Evolutionary conservation across 1,140 invertebrate genomes (phyloP), one percentile per base, ranked within the genome.

Genomic region (Drosophila mauritiana): DNA sequence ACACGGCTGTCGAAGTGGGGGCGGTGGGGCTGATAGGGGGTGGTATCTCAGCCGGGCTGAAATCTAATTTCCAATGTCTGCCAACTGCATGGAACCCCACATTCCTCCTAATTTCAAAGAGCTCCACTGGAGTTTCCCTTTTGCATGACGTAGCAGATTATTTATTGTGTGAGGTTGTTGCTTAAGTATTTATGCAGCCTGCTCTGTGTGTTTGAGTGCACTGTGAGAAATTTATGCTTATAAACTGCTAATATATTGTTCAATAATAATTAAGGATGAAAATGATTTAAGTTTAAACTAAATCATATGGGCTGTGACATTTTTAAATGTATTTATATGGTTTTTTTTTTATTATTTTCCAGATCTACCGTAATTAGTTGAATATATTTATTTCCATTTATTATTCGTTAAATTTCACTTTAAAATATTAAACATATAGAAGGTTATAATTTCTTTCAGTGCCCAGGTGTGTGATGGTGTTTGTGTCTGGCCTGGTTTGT

Each of bases 161-260:
- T 86, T 88, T 86, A 86, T 86, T 86, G 83, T 86, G 82, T 72
- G 79, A 89, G 84, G 75, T 83, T 88, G 84, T 77, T 76, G 77
- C 65, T 72, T 69, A 63, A 70, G 56, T 70, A 70, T 78, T 78
- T 78, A 78, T 78, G 49, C 46, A 63, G 73, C 56, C 81, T 37
- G 37, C 8, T 25, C 40, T 39, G 22, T 53, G 68, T 69, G 43
- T 68, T 46, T 72, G 59, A 58, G 59, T 55, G 52, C 64, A 65
- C 37, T 0, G n/a, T 8, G 17, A 42, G 4, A 45, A 48, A 27
- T 48, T 1, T 11, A 20, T 45, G 1, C 40, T 7, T 15, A 2
- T 0, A 3, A 17, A 8, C 15, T 4, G 39, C n/a, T 15, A 2
- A 15, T 40, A 3, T 13, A 39, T 6, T 12, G 4, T n/a, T 5